Base-by-base conservation (phyloP, 1,140 invertebrate genomes). In the Chymomyza costata region DNA sequence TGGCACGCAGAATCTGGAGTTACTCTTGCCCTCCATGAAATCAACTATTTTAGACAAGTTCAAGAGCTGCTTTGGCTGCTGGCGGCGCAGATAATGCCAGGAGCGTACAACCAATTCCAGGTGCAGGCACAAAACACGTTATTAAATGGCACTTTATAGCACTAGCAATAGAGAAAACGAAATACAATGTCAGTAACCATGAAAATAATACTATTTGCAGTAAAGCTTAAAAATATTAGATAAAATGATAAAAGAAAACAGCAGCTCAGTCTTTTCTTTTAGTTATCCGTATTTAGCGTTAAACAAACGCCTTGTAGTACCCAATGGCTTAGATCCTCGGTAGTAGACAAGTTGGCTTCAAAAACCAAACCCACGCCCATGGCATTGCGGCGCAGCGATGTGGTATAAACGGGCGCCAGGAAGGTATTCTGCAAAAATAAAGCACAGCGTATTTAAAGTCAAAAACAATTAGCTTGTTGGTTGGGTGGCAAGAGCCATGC, bases 331-430 rank as follows among this genome's bases (percentile, higher is more conserved):
- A 88, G 86, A 83, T 96, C 93, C 74, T 94, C 91, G 0, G 88
- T 86, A 1, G 94, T 96, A 40, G 88, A 89, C 14, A 97, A 86
- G 85, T 97, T 92, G 0, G 94, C 93, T 86, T 96, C 94, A 85
- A 97, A 96, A 7, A 97, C 93, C 3, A 96, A 87, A 28, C 94
- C 95, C n/a, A 92, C 91, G 1, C 94, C 94, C 93, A 95, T 95
- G 0, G 94, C 93, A 84, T 96, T 94, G 47, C 94, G 88, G 48
- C 95, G 88, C 62, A 90, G 86, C 1, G 93, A 94, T 2, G 95
- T 97, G 1, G 91, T 95, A 78, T 97, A 97, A 1, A 97, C 95
- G 0, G 95, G 95, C 0, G 93, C 93, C 58, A 90, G 89, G 39
- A 95, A 89, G 0, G 94, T 95, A 81, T 96, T 95, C 92, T 95